Base-by-base conservation (phyloP, 2,113 vertebrate genomes). In the Pagrus major region DNA sequence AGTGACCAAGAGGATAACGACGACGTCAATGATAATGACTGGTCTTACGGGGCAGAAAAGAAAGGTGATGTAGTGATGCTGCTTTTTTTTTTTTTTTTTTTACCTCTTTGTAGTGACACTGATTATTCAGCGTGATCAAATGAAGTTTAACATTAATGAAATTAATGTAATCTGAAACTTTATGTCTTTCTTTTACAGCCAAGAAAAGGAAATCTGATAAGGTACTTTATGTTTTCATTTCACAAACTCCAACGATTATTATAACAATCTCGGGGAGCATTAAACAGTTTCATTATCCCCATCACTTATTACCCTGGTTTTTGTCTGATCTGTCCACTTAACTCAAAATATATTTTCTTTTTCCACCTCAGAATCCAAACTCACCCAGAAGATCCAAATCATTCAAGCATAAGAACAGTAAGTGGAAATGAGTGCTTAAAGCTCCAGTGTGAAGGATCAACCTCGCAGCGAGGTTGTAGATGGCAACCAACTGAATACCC, bases 121-220 rank as follows among this genome's bases (percentile, higher is more conserved):
- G 2, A 31, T 7, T 29, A 9, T 49, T 23, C 25, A 12, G 7
- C 52, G 29, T 0, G 4, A 25, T 37, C 3, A 3, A n/a, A 29
- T 20, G 1, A 65, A 18, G 5, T 35, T 39, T 11, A 20, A 41
- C 39, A 25, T 4, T 5, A 37, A 20, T 35, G 14, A 42, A 41
- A 58, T 51, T 5, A 23, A 5, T 49, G 9, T 12, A 3, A 20
- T 46, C 37, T 70, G 6, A 39, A 73, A 29, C 14, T 3, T 5
- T 4, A 14, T 78, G 10, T 71, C 2, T 80, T 78, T 75, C 46
- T 65, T 67, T 83, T 88, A 4, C 42, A 99, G 97, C 97, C 80
- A 99, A 99, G 96, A 99, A 98, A 96, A 97, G 98, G 93, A 99
- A 98, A 93, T 96, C 97, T 49, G 98, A 99, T 78, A 99, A 98